Conservation (phyloP, 2,113 vertebrate genomes). For the Ptyas mucosa region DNA sequence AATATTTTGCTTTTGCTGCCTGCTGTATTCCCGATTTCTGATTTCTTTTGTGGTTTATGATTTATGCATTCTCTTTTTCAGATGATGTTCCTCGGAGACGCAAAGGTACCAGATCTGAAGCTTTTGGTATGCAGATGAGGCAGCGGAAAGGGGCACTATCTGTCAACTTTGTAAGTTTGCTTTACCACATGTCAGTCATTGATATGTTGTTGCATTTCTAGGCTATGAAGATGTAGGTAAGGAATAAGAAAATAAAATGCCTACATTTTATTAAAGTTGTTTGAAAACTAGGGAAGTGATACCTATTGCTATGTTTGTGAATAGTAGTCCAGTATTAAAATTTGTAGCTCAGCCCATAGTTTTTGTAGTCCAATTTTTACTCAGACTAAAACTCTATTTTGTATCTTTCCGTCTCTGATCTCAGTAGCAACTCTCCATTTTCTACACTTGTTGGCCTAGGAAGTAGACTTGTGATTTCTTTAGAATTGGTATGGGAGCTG, state of each 20-base stretch:
- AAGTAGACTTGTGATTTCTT: neutral
- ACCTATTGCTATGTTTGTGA: neutral
- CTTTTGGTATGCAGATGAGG: slow-evolving; percentile 95
- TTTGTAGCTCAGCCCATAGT: neutral
- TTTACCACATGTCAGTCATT: slow-evolving; percentile 13
- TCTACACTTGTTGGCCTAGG: neutral
- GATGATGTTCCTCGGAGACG: slow-evolving; percentile 75
- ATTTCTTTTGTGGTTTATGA: neutral
- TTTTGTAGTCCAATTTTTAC: neutral
- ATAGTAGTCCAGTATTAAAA: neutral
- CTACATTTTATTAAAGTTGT: neutral
- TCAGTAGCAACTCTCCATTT: neutral
- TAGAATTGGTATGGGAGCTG: neutral
- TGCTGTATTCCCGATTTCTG: neutral
- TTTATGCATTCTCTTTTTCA: slow-evolving; percentile 56
- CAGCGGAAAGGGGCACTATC: slow-evolving; percentile 91
- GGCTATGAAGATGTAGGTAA: neutral
- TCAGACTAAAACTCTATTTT: neutral
- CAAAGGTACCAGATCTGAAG: slow-evolving; percentile 85
- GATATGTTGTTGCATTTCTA: fast-evolving
- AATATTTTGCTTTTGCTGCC: slow-evolving; percentile 3
- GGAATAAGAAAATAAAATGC: neutral
- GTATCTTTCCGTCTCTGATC: neutral
- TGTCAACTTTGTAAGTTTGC: slow-evolving; percentile 92
- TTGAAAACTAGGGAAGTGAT: neutral